phyloP scores from a whole-genome alignment of 1,140 invertebrate genomes.

The Drosophila ambigua region DNA sequence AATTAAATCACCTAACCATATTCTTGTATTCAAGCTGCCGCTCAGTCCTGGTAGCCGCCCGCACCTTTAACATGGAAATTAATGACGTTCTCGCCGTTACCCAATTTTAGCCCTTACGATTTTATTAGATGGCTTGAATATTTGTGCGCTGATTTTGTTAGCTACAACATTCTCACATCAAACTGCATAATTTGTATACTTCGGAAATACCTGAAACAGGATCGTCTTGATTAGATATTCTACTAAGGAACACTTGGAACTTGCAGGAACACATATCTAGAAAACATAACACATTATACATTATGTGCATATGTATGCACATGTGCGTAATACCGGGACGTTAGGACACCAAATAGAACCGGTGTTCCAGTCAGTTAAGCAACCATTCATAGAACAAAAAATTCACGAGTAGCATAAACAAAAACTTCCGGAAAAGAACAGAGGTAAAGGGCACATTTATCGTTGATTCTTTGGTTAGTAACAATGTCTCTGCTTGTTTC shows the following conservation, averaged over 20 bases:
- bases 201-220: too few relatives aligned
- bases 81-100: constrained; percentile 1
- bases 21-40: constrained; percentile 5
- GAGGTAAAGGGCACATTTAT: constrained; percentile 39
- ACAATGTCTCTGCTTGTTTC: constrained; percentile 28
- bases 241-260: too few relatives aligned
- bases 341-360: constrained; percentile 24
- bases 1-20: constrained; percentile 66
- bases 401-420: constrained; percentile 51
- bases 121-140: constrained; percentile 2
- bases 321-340: background rate
- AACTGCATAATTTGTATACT: too few relatives aligned
- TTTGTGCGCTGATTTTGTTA: too few relatives aligned
- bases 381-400: constrained; percentile 50
- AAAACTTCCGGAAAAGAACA: constrained; percentile 51
- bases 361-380: constrained; percentile 75
- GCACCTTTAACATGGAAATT: constrained; percentile 40
- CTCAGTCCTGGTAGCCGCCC: constrained; percentile 7
- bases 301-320: too few relatives aligned
- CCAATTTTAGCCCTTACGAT: background rate
- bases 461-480: constrained; percentile 55
- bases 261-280: too few relatives aligned
- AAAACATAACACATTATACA: too few relatives aligned
- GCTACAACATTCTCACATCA: too few relatives aligned
- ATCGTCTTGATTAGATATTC: too few relatives aligned